Evolutionary conservation across 1,140 invertebrate genomes (phyloP).

Genomic region (honey bee (Apis mellifera)): DNA sequence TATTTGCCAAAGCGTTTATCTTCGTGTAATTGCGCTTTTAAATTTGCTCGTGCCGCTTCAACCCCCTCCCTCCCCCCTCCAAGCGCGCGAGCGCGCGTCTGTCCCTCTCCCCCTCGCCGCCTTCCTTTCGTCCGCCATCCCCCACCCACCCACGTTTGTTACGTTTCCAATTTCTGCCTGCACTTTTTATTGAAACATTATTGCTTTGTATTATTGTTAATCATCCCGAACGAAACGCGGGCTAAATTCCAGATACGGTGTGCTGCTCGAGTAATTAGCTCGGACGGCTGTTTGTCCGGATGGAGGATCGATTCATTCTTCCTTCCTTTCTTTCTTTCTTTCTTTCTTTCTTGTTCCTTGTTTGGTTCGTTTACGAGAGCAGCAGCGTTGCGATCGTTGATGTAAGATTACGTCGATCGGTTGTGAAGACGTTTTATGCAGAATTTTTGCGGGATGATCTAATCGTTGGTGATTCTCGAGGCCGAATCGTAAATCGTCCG

Average conservation of each 20-base stretch:
- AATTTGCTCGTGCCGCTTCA: conserved; percentile 30
- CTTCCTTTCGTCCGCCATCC: background rate
- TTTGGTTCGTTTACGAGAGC: too few species aligned
- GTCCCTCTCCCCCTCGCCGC: background rate
- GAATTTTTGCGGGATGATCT: too few species aligned
- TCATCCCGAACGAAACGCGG: conserved; percentile 1
- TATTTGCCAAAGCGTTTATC: conserved; percentile 46
- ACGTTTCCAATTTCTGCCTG: conserved; percentile 32
- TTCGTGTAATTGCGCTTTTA: conserved; percentile 45
- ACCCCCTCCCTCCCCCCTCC: too few species aligned
- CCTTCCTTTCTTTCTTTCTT: too few species aligned
- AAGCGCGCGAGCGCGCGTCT: too few species aligned
- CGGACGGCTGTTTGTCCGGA: background rate
- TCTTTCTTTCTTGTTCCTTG: too few species aligned
- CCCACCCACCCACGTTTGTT: background rate
- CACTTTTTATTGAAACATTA: conserved; percentile 43
- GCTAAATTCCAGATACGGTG: background rate
- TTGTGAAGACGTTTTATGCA: too few species aligned
- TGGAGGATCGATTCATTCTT: background rate
- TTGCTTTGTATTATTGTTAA: conserved; percentile 32
- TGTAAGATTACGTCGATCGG: too few species aligned
- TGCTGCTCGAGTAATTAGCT: background rate
- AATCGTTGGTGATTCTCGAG: too few species aligned
- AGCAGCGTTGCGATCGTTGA: too few species aligned
- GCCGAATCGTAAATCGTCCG: too few species aligned